Evolutionary conservation across 2,888 invertebrate species (phyloP).

Genomic region (Acanthacorydalis orientalis): DNA sequence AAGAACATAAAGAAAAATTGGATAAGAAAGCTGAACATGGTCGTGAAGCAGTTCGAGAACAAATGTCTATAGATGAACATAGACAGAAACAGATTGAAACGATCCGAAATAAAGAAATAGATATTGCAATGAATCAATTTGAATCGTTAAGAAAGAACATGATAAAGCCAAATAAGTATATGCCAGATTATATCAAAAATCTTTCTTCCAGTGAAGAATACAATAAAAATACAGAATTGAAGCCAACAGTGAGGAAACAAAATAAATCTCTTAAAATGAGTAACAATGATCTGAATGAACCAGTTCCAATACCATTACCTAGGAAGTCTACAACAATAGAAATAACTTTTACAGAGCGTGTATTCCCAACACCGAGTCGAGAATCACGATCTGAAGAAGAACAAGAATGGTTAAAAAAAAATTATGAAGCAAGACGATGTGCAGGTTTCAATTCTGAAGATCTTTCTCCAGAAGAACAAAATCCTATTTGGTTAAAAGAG

Average conservation of each 20-base stretch:
- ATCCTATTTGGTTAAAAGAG: slow-evolving; percentile 65
- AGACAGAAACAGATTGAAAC: slow-evolving; percentile 42
- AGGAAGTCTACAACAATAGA: slow-evolving; percentile 40
- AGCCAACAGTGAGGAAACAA: slow-evolving; percentile 21
- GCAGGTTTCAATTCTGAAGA: slow-evolving; percentile 56
- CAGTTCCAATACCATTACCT: slow-evolving; percentile 32
- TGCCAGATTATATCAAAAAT: slow-evolving; percentile 7
- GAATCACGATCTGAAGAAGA: slow-evolving; percentile 56
- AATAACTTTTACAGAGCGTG: slow-evolving; percentile 55
- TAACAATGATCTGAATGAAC: slow-evolving; percentile 6
- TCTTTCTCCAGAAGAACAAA: slow-evolving; percentile 60
- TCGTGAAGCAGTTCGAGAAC: slow-evolving; percentile 38
- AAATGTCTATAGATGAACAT: slow-evolving; percentile 38
- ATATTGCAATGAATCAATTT: slow-evolving; percentile 47
- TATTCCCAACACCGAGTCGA: slow-evolving; percentile 66
- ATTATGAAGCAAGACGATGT: slow-evolving; percentile 51
- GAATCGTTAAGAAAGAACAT: slow-evolving; percentile 44
- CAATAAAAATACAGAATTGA: slow-evolving; percentile 23
- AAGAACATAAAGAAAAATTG: slow-evolving; percentile 32
- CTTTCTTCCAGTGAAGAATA: slow-evolving; percentile 11
- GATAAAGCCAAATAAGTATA: slow-evolving; percentile 9
- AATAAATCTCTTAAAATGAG: slow-evolving; percentile 7
- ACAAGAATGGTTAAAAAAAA: slow-evolving; percentile 64
- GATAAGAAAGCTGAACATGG: slow-evolving; percentile 36
- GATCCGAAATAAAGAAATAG: slow-evolving; percentile 31